Percentiles rank a stretch among this genome's conserved stretches.
Evolutionary conservation across 1,140 invertebrate species (phyloP).

Genomic region (Ips nitidus): DNA sequence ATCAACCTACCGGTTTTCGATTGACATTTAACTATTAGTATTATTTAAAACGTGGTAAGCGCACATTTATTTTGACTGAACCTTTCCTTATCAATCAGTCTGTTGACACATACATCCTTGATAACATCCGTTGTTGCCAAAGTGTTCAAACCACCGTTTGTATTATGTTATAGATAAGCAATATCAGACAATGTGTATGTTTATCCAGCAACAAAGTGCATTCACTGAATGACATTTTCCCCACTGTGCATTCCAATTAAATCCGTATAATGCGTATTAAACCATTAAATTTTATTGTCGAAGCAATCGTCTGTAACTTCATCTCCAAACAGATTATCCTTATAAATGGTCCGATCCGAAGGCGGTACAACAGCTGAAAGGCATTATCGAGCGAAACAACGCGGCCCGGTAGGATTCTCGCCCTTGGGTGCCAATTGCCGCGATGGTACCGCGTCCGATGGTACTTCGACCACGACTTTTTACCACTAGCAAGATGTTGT

Average conservation of each 20-base stretch:
- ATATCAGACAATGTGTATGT: too few species aligned
- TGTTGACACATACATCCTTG: too few species aligned
- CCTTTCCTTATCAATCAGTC: too few species aligned
- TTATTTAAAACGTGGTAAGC: too few species aligned
- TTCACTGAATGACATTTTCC: too few species aligned
- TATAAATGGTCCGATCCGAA: constrained; percentile 26
- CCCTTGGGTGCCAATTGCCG: constrained; percentile 28
- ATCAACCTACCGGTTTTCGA: too few species aligned
- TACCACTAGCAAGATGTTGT: background rate
- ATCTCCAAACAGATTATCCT: constrained; percentile 30
- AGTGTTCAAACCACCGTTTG: too few species aligned
- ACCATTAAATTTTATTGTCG: constrained; percentile 32
- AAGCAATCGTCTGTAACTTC: constrained; percentile 22
- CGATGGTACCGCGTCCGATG: constrained; percentile 7
- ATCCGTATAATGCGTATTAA: constrained; percentile 23
- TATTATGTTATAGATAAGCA: too few species aligned
- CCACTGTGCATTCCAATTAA: constrained; percentile 6
- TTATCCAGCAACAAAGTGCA: too few species aligned
- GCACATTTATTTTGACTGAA: too few species aligned
- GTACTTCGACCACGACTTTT: background rate
- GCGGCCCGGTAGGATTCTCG: constrained; percentile 22
- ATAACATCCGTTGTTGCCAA: too few species aligned
- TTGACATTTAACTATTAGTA: too few species aligned
- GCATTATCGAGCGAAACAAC: constrained; percentile 30
- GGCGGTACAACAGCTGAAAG: constrained; percentile 28